Evolutionary conservation across 2,113 vertebrate genomes (phyloP).

Genomic region (Ginglymostoma cirratum): DNA sequence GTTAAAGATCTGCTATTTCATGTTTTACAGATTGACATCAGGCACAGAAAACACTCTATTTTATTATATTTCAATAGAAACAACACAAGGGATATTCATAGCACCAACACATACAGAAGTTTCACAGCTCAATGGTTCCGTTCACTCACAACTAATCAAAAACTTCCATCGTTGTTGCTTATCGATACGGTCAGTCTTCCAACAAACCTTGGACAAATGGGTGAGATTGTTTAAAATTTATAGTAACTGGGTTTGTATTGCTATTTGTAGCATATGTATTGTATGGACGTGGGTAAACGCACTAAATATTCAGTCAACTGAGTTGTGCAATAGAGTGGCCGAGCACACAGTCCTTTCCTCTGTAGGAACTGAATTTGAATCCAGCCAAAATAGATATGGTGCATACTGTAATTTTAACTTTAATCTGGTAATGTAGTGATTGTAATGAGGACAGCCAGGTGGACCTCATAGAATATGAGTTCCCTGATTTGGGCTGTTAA

Average conservation of each 20-base stretch:
- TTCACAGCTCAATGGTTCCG: slow-evolving; percentile 70
- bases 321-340: background rate
- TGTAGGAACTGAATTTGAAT: background rate
- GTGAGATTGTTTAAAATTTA: slow-evolving; percentile 51
- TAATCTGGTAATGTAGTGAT: background rate
- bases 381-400: background rate
- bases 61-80: slow-evolving; percentile 87
- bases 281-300: background rate
- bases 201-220: slow-evolving; percentile 66
- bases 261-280: background rate
- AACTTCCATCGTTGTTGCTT: slow-evolving; percentile 95
- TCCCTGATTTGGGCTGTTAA: no score
- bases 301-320: background rate
- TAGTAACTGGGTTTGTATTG: background rate
- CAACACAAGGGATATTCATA: slow-evolving; percentile 85
- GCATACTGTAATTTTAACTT: background rate
- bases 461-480: no score
- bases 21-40: slow-evolving; percentile 67
- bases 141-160: slow-evolving; percentile 81
- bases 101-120: slow-evolving; percentile 82
- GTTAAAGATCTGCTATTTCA: background rate
- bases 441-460: no score
- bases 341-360: background rate
- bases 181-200: slow-evolving; percentile 79
- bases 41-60: slow-evolving; percentile 90